These are phyloP conservation scores for Archilochus colubris DNA, from an alignment of 2,113 vertebrate species.

Conservation along the genomic window DNA sequence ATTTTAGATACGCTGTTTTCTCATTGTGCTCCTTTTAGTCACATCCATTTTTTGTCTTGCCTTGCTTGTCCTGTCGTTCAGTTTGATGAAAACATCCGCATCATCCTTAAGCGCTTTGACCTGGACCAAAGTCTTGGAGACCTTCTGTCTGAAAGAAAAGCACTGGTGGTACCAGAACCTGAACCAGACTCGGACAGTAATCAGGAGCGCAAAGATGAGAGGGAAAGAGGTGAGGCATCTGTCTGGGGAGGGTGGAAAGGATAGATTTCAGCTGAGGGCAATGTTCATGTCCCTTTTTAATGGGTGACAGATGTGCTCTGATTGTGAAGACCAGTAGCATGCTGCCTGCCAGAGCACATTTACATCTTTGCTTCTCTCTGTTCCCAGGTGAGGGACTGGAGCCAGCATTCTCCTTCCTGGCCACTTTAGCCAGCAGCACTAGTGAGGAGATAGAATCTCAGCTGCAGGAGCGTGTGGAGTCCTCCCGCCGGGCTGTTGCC, in stretches of 20 bases:
- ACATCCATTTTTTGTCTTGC: neutral
- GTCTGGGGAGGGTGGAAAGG: neutral
- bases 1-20: neutral
- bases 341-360: neutral
- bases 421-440: conserved; percentile 93
- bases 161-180: conserved; percentile 82
- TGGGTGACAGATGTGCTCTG: neutral
- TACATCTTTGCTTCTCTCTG: neutral
- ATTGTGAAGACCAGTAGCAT: neutral
- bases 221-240: conserved; percentile 75
- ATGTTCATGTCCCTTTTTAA: neutral
- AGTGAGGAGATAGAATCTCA: conserved; percentile 97
- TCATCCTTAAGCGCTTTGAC: conserved; percentile 87
- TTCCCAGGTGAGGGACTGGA: conserved; percentile 85
- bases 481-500: conserved; percentile 86
- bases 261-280: neutral
- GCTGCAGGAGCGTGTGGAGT: conserved; percentile 91
- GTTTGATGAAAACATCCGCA: conserved; percentile 93
- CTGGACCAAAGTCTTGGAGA: conserved; percentile 85
- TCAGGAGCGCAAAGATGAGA: conserved; percentile 88
- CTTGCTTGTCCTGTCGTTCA: conserved; percentile 38
- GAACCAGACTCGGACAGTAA: conserved; percentile 96
- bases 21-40: neutral
- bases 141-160: conserved; percentile 81
- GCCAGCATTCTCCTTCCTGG: conserved; percentile 89